These are phyloP conservation scores for Vannuccia rotundouncinata DNA, from an alignment of 2,888 invertebrate genomes.

Conservation along the genomic window DNA sequence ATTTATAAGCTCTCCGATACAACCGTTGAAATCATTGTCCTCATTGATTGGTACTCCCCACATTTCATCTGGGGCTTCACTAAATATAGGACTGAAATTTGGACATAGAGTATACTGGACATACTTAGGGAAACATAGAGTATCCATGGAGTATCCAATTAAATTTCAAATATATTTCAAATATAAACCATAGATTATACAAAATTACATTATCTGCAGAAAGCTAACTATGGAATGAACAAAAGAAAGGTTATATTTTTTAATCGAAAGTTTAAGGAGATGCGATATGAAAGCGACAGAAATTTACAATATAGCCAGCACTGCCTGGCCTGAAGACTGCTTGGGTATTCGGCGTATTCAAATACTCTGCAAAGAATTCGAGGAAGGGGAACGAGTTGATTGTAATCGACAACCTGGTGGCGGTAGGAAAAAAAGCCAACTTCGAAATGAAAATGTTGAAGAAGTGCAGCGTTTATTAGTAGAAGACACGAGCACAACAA, in stretches of 20 bases:
- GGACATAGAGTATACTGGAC: too few relatives aligned
- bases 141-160: neutral
- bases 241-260: neutral
- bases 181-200: neutral
- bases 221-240: neutral
- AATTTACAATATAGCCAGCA: neutral
- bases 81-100: too few relatives aligned
- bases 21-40: too few relatives aligned
- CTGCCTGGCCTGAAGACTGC: neutral
- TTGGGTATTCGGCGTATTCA: slow-evolving; percentile 2
- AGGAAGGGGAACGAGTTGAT: slow-evolving; percentile 10
- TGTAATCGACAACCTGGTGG: neutral
- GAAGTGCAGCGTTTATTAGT: slow-evolving; percentile 7
- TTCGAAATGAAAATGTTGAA: slow-evolving; percentile 6
- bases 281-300: slow-evolving; percentile 13
- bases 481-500: neutral
- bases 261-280: slow-evolving; percentile 15
- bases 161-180: neutral
- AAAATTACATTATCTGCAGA: neutral
- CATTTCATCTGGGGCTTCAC: too few relatives aligned
- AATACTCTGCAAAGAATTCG: slow-evolving; percentile 17
- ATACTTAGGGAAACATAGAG: too few relatives aligned
- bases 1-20: too few relatives aligned
- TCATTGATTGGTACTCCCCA: too few relatives aligned
- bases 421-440: slow-evolving; percentile 9